Conservation (phyloP, 2,113 vertebrate genomes). For the Otolemur garnettii region DNA sequence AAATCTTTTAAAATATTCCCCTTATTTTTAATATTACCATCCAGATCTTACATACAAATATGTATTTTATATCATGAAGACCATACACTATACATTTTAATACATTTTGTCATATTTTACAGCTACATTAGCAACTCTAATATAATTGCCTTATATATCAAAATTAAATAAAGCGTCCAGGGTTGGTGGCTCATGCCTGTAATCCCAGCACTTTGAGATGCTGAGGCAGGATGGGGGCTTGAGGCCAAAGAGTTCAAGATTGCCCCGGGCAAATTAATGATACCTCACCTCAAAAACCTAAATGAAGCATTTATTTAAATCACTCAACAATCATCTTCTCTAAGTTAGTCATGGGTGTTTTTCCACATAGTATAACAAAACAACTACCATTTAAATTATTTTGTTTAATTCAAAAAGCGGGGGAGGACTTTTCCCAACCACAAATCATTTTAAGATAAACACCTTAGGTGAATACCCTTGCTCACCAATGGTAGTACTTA, state of each 20-base stretch:
- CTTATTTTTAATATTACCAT: slow-evolving; percentile 51
- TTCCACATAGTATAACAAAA: slow-evolving; percentile 56
- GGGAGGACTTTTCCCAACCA: not conserved
- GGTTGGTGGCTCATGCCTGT: no score
- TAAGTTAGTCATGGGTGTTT: slow-evolving; percentile 53
- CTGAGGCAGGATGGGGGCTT: no score
- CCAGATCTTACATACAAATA: slow-evolving; percentile 2
- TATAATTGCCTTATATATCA: slow-evolving; percentile 9
- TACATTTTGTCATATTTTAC: not conserved
- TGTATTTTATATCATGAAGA: slow-evolving; percentile 49
- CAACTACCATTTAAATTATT: slow-evolving; percentile 56
- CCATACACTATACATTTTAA: not conserved
- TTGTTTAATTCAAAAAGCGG: not conserved
- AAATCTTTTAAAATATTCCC: not conserved
- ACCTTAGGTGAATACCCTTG: slow-evolving; percentile 37
- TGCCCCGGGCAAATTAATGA: no score
- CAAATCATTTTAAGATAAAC: slow-evolving; percentile 51
- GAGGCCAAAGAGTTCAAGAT: no score
- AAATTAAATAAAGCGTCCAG: slow-evolving; percentile 60
- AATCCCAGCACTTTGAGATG: no score
- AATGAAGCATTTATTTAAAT: slow-evolving; percentile 55
- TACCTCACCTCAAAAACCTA: not conserved
- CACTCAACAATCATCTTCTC: slow-evolving; percentile 19
- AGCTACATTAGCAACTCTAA: slow-evolving; percentile 51
- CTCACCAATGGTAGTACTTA: slow-evolving; percentile 11